These are phyloP conservation scores for Heloderma charlesbogerti DNA, from an alignment of 2,113 vertebrate species.

Conservation along the genomic window DNA sequence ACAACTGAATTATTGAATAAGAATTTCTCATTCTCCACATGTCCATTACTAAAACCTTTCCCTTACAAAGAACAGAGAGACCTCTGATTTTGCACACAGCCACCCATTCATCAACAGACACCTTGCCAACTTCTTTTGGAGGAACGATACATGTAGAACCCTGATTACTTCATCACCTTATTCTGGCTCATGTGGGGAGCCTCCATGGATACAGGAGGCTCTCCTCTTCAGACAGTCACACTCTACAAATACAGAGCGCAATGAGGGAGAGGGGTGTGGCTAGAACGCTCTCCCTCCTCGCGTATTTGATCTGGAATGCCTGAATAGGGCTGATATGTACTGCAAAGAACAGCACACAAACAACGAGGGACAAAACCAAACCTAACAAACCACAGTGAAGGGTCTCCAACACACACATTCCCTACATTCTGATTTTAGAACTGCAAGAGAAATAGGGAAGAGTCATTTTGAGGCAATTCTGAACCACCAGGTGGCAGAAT, in stretches of 20 bases:
- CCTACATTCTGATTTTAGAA: not conserved
- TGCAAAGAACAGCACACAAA: not conserved
- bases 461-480: not conserved
- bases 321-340: not conserved
- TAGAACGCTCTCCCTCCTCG: too few relatives aligned
- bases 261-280: too few relatives aligned
- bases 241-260: too few relatives aligned
- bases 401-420: not conserved
- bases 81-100: not conserved
- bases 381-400: not conserved
- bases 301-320: not conserved
- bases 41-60: not conserved
- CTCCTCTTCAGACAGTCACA: too few relatives aligned
- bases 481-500: constrained; percentile 77
- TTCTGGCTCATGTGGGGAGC: too few relatives aligned
- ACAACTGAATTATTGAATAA: not conserved
- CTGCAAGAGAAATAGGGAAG: not conserved
- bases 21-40: not conserved
- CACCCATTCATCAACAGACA: not conserved
- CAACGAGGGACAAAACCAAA: not conserved
- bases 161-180: not conserved
- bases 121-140: not conserved
- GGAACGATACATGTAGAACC: not conserved
- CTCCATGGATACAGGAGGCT: too few relatives aligned
- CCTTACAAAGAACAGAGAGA: not conserved